Evolutionary conservation across 2,113 vertebrate genomes (phyloP).

Genomic region (Cervus canadensis): DNA sequence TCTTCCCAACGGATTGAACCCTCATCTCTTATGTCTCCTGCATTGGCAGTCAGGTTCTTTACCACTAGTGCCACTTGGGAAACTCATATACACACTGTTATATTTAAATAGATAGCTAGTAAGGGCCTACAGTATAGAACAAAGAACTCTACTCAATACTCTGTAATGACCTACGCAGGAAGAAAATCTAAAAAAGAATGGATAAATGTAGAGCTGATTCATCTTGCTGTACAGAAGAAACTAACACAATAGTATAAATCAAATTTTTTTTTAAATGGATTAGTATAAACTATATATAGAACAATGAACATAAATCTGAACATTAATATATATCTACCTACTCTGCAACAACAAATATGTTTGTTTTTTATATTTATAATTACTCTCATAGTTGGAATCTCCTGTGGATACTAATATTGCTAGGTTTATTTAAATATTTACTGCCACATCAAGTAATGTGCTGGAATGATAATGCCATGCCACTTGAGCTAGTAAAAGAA

Average conservation of each 20-base stretch:
- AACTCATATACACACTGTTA: background rate
- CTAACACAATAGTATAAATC: background rate
- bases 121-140: background rate
- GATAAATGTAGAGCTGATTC: background rate
- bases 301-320: background rate
- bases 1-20: background rate
- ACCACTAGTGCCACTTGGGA: background rate
- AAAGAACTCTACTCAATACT: background rate
- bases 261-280: background rate
- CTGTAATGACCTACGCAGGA: background rate
- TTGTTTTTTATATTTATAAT: background rate
- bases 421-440: background rate
- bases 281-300: background rate
- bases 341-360: background rate
- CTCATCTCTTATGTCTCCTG: background rate
- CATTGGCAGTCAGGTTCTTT: background rate
- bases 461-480: background rate
- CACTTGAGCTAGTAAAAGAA: background rate
- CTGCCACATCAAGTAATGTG: background rate
- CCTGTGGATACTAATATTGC: background rate
- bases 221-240: background rate
- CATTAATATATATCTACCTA: background rate
- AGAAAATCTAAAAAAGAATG: background rate
- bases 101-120: background rate
- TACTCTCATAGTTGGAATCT: background rate